phyloP scores from a whole-genome alignment of 2,113 vertebrate genomes.

The Saimiri boliviensis region DNA sequence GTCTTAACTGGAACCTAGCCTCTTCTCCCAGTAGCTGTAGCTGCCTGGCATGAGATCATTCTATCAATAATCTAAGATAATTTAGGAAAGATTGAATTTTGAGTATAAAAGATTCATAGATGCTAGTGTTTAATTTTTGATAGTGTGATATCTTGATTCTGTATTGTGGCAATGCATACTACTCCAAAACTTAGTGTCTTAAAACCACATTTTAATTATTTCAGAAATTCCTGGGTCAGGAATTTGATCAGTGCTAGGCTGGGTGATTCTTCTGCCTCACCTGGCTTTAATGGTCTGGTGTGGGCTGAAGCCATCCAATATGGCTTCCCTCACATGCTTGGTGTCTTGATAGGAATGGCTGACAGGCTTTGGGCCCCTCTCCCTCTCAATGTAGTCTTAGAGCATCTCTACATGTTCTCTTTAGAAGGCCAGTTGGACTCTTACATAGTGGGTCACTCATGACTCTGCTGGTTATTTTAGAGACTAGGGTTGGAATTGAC shows the following conservation, averaged over 20 bases:
- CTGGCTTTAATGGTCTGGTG: neutral
- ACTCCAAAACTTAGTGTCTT: neutral
- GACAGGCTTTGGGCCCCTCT: neutral
- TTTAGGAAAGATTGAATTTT: slow-evolving; percentile 47
- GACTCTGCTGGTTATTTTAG: neutral
- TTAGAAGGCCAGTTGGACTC: neutral
- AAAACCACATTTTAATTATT: neutral
- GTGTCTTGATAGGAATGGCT: neutral
- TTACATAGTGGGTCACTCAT: neutral
- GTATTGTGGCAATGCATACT: neutral
- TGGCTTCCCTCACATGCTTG: neutral
- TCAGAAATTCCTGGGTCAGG: neutral
- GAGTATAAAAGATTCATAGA: neutral
- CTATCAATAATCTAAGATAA: neutral
- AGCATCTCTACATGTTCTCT: neutral
- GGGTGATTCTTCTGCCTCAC: neutral
- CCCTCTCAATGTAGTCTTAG: neutral
- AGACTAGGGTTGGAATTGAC: neutral
- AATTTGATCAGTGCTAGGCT: neutral
- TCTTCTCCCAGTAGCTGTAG: neutral
- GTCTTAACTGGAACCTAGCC: neutral
- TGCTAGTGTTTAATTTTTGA: neutral
- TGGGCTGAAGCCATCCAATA: neutral
- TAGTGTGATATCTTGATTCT: neutral
- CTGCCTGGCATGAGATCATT: neutral